A percentile compares a stretch with the other conserved stretches of the same genome.
Evolutionary conservation across 2,888 invertebrate genomes (phyloP).

Genomic region (Ommatoiulus sabulosus): DNA sequence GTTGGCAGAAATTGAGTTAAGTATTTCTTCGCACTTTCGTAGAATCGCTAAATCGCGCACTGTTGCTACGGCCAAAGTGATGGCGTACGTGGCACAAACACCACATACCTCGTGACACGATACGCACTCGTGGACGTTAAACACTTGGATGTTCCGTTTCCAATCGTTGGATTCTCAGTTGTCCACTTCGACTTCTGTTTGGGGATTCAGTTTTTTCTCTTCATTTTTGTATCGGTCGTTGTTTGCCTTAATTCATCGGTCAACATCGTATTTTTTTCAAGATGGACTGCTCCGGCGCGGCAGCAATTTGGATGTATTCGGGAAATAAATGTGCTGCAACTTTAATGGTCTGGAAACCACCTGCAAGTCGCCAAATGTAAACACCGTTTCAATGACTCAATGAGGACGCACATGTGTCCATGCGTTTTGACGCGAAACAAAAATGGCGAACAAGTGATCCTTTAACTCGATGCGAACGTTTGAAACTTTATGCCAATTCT

Average conservation of each 20-base stretch:
- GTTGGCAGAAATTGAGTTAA: neutral
- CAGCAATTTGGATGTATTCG: neutral
- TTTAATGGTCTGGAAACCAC: conserved; percentile 34
- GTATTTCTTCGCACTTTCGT: neutral
- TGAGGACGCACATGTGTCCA: conserved; percentile 18
- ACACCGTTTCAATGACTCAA: neutral
- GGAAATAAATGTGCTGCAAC: conserved; percentile 21
- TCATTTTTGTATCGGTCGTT: neutral
- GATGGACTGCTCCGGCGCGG: neutral
- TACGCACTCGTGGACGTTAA: neutral
- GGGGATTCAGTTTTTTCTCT: neutral
- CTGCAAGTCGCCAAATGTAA: conserved; percentile 14
- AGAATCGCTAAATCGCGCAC: conserved; percentile 4
- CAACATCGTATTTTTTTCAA: neutral
- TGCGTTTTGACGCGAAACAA: neutral
- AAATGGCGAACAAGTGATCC: neutral
- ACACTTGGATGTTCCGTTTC: neutral
- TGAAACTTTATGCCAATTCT: neutral
- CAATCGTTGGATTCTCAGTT: neutral
- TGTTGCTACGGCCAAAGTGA: neutral
- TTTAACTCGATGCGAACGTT: neutral
- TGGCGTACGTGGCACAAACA: conserved; percentile 10
- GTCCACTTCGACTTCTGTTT: neutral
- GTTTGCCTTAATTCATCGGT: neutral
- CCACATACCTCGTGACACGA: too few species aligned